Percentiles rank a stretch among this genome's conserved stretches.
phyloP scores from a whole-genome alignment of 2,113 vertebrate genomes.

The Sinocyclocheilus anophthalmus region DNA sequence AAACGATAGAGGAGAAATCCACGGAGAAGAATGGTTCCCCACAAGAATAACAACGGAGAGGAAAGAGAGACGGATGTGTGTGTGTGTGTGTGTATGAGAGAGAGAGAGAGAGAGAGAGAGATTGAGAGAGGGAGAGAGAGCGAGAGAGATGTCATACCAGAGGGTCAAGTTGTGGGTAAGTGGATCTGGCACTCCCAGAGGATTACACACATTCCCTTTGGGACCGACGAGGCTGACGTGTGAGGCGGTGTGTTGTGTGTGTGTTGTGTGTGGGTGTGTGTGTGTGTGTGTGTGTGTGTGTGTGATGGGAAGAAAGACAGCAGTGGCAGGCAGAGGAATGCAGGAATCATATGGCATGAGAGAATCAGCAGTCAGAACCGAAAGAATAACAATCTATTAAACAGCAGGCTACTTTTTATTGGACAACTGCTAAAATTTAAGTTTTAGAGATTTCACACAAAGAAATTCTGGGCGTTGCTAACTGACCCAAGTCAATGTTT shows the following conservation, averaged over 20 bases:
- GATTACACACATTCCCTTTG: constrained; percentile 36
- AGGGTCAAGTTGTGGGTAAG: constrained; percentile 58
- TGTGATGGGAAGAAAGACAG: neutral
- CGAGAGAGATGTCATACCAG: no score
- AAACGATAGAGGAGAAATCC: constrained; percentile 33
- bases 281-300: no score
- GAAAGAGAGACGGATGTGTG: no score
- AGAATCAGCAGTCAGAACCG: neutral
- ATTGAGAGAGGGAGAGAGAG: no score
- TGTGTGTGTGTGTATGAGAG: neutral
- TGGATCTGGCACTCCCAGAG: constrained; percentile 23
- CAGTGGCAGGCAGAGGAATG: neutral
- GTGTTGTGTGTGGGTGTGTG: neutral
- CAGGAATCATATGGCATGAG: constrained; percentile 12
- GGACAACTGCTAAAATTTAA: neutral
- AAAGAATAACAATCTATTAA: neutral
- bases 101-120: no score
- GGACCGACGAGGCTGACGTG: neutral
- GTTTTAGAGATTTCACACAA: no score
- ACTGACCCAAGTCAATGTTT: neutral
- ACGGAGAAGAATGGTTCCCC: constrained; percentile 40
- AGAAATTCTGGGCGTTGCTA: no score
- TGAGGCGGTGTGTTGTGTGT: neutral
- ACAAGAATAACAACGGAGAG: constrained; percentile 8
- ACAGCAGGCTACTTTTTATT: neutral